These are phyloP conservation scores for Silurus asotus DNA, from an alignment of 2,113 vertebrate species.

Conservation along the genomic window DNA sequence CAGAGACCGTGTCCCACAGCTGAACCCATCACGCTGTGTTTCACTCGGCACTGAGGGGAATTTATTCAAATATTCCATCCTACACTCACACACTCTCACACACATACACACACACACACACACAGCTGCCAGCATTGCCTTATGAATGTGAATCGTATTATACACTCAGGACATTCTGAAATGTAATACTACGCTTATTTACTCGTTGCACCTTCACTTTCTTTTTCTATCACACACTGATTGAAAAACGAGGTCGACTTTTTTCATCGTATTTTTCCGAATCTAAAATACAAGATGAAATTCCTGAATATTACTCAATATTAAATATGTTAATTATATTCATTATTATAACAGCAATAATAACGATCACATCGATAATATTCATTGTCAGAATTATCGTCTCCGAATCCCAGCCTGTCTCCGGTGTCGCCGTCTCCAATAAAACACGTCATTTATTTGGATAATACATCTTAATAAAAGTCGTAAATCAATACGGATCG, in stretches of 20 bases:
- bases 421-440: background rate
- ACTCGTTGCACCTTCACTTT: conserved; percentile 5
- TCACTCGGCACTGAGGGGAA: conserved; percentile 43
- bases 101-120: background rate
- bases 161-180: conserved; percentile 18
- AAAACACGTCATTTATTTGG: conserved; percentile 8
- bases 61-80: conserved; percentile 49
- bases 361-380: background rate
- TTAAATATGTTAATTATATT: background rate
- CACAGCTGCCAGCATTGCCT: conserved; percentile 1
- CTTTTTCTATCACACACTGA: background rate
- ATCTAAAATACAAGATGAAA: background rate
- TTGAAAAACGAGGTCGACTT: conserved; percentile 23
- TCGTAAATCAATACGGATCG: conserved; percentile 6
- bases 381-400: background rate
- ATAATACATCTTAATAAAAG: conserved; percentile 24
- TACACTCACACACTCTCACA: conserved; percentile 35
- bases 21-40: conserved; percentile 45
- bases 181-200: conserved; percentile 41
- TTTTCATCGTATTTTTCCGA: background rate
- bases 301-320: background rate
- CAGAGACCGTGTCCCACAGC: conserved; percentile 21
- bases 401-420: background rate
- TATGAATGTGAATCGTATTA: conserved; percentile 7
- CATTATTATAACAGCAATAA: background rate